Base-by-base conservation (phyloP, 1,140 invertebrate genomes). In the Bombus affinis region DNA sequence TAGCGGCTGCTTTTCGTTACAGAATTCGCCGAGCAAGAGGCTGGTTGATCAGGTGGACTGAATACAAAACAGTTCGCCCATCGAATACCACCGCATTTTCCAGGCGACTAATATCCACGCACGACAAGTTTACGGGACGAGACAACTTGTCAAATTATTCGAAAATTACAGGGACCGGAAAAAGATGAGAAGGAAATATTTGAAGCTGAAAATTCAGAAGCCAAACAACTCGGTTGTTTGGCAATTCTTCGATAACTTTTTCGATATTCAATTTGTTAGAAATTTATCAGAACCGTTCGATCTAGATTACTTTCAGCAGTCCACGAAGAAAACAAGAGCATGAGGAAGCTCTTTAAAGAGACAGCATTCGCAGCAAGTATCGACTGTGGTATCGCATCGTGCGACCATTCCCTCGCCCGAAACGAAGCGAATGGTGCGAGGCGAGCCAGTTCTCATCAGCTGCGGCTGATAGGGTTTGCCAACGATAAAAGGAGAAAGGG, bases 381-480 rank as follows among this genome's bases (percentile, higher is more conserved):
- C 83, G 75, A 80, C 22, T 13, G n/a, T 35, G n/a, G 32, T 32
- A 76, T 57, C 62, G 74, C 37, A 22, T 47, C 15, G 68, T 22
- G 47, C 28, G 28, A 15, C 18, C 57, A 42, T 79, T 71, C 42
- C 32, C 42, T 83, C 44, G 71, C 8, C 25, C 53, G n/a, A 25
- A 42, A 35, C 53, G 53, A 70, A 71, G n/a, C 62, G 82, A 78
- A 59, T 57, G 75, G 83, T 62, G 78, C 83, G 78, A 74, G 39
- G 35, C 68, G 28, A 37, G 81, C 81, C 57, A 78, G 89, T 81
- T 90, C 87, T 90, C 88, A 90, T 90, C 88, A 87, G 76, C 83
- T 81, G 88, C 66, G 79, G 81, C 89, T 90, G 89, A 90, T 90
- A 73, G 89, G 66, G 80, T 90, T 90, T 88, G 81, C 83, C 71